Conservation (phyloP, 2,797 vertebrate genomes). For the Sparus aurata region DNA sequence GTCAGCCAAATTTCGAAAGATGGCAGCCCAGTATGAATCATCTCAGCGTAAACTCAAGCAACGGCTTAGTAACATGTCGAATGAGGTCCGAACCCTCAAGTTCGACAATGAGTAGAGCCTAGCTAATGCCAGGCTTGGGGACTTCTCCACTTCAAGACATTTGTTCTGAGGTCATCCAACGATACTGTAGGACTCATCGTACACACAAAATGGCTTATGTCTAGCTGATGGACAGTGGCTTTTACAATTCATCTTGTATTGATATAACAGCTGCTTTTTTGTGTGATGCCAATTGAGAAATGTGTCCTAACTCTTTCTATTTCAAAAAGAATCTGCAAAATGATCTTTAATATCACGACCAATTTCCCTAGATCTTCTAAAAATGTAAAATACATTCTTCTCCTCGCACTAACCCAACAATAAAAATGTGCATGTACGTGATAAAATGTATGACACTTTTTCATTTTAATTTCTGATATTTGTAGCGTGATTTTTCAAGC, state of each 20-base stretch:
- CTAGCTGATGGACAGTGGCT: background rate
- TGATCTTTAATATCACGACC: background rate
- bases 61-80: conserved; percentile 90
- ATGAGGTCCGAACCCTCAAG: conserved; percentile 79
- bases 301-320: no score
- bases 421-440: background rate
- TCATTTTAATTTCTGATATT: background rate
- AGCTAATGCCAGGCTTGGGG: background rate
- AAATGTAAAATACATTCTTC: background rate
- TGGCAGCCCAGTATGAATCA: conserved; percentile 86
- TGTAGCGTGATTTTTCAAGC: background rate
- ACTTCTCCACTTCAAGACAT: background rate
- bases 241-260: conserved; percentile 1
- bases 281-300: background rate
- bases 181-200: background rate
- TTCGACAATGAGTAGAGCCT: conserved; percentile 41
- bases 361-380: background rate
- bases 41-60: conserved; percentile 91
- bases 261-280: background rate
- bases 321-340: background rate
- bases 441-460: background rate
- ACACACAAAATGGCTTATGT: background rate
- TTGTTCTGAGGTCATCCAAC: background rate
- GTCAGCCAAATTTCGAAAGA: conserved; percentile 86
- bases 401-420: background rate